phyloP scores from a whole-genome alignment of 1,140 invertebrate genomes.

The Pogonus chalceus region DNA sequence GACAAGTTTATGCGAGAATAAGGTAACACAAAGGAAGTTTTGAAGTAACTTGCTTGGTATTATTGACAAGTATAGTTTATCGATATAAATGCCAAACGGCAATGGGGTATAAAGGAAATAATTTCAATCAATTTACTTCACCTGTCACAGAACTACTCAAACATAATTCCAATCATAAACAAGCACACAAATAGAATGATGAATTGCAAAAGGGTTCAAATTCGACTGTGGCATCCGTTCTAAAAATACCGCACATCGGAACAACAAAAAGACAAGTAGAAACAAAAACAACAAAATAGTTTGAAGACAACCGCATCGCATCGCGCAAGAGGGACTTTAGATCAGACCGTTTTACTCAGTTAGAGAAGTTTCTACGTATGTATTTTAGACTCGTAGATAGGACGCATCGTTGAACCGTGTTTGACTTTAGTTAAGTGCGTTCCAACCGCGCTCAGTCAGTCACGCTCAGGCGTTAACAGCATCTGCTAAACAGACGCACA shows the following conservation, averaged over 20 bases:
- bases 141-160: background rate
- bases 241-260: background rate
- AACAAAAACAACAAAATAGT: background rate
- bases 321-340: background rate
- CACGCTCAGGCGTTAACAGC: too few relatives aligned
- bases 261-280: background rate
- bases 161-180: background rate
- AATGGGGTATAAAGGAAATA: too few relatives aligned
- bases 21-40: too few relatives aligned
- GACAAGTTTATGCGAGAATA: too few relatives aligned
- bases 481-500: background rate
- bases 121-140: too few relatives aligned
- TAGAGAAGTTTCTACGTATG: too few relatives aligned
- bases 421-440: background rate
- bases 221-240: background rate
- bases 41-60: too few relatives aligned
- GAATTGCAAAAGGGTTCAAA: background rate
- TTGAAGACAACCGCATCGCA: background rate
- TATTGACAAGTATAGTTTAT: too few relatives aligned
- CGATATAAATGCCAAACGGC: too few relatives aligned
- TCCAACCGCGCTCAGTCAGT: background rate
- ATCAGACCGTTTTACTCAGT: background rate
- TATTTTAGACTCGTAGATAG: too few relatives aligned
- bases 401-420: too few relatives aligned
- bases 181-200: constrained; percentile 2